Evolutionary conservation across 2,888 invertebrate species (phyloP).

Genomic region (Synanthedon myopaeformis): DNA sequence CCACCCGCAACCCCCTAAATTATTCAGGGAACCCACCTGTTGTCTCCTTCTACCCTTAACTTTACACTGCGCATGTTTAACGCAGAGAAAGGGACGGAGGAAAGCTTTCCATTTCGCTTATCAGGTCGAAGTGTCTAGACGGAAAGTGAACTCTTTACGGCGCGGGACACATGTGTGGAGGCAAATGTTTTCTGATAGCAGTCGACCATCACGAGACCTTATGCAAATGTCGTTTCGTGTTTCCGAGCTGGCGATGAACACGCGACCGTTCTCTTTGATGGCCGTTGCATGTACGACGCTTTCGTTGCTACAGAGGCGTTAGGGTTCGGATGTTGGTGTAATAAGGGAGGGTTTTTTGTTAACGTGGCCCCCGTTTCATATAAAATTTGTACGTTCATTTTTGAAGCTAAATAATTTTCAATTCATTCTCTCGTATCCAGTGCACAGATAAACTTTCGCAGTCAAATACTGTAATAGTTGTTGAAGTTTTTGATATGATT

Average conservation of each 20-base stretch:
- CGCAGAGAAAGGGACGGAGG: conserved; percentile 40
- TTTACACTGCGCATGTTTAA: conserved; percentile 55
- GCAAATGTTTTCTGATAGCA: conserved; percentile 16
- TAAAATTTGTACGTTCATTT: too few species aligned
- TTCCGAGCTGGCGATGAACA: conserved; percentile 14
- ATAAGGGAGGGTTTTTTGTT: neutral
- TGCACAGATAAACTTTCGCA: too few species aligned
- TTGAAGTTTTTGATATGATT: too few species aligned
- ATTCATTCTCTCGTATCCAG: too few species aligned
- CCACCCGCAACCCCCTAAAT: conserved; percentile 27
- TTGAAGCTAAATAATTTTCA: too few species aligned
- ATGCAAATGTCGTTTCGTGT: conserved; percentile 28
- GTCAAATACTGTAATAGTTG: too few species aligned
- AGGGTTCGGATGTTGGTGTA: neutral
- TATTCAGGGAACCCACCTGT: conserved; percentile 45
- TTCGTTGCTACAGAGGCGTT: neutral
- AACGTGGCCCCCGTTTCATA: neutral
- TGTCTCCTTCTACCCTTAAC: conserved; percentile 34
- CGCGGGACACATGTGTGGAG: conserved; percentile 28
- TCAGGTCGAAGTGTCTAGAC: conserved; percentile 68
- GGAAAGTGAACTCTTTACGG: conserved; percentile 61
- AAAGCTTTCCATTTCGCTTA: conserved; percentile 36
- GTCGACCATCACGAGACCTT: conserved; percentile 20
- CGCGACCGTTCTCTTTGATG: conserved; percentile 12
- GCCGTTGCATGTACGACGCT: conserved; percentile 8